Evolutionary conservation across 2,797 vertebrate species (phyloP).

Genomic region (Apogon hyalosoma): DNA sequence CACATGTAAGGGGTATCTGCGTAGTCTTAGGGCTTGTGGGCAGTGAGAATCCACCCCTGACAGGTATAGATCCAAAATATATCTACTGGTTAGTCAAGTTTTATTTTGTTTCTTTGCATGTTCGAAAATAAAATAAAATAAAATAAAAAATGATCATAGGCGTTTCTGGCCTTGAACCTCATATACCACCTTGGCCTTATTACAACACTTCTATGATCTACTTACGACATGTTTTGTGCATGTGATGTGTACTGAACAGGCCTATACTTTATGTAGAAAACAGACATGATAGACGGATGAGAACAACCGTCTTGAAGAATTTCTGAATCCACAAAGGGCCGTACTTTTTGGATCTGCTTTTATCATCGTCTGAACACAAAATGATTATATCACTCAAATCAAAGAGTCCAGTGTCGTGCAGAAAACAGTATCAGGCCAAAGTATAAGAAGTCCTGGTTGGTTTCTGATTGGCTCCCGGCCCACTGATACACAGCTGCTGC

Average conservation of each 20-base stretch:
- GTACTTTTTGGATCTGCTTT: constrained; percentile 24
- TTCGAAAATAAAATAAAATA: too few relatives aligned
- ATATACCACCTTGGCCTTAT: background rate
- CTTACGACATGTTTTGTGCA: constrained; percentile 19
- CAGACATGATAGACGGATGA: background rate
- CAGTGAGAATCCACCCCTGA: too few relatives aligned
- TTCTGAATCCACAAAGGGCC: constrained; percentile 3
- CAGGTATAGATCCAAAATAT: too few relatives aligned
- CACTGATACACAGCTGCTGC: constrained; percentile 63
- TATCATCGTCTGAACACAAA: constrained; percentile 33
- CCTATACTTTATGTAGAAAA: background rate
- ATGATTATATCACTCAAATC: constrained; percentile 38
- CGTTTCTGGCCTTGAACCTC: background rate
- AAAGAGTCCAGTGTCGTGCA: constrained; percentile 52
- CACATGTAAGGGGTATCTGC: too few relatives aligned
- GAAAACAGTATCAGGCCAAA: constrained; percentile 26
- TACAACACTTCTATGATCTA: constrained; percentile 14
- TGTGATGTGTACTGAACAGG: background rate
- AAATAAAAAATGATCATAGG: too few relatives aligned
- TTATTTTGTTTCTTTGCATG: too few relatives aligned
- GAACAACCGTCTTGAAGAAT: constrained; percentile 8
- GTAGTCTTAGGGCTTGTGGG: too few relatives aligned
- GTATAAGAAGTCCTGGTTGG: constrained; percentile 37
- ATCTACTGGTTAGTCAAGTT: background rate
- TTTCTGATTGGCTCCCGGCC: constrained; percentile 62